Base-by-base conservation (phyloP, 2,797 vertebrate species). In the Glyptemys insculpta region DNA sequence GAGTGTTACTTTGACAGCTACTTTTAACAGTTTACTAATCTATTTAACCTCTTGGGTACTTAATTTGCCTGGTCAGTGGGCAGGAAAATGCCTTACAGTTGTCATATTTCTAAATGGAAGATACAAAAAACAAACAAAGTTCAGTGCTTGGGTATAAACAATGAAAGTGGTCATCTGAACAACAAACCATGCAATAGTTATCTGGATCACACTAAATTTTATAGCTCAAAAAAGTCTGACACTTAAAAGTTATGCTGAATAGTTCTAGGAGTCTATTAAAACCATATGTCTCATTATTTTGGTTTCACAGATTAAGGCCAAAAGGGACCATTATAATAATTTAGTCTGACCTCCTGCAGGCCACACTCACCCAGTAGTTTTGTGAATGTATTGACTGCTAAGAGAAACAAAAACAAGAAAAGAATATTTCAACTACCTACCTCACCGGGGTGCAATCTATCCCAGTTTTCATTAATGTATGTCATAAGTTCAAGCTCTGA, bases 401-500 rank as follows among this genome's bases (percentile, higher is more conserved):
- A 23, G 44, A 78, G 54, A 57, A 12, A 85, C 11, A 72, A 93
- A 88, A 90, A 2, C 16, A 91, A 54, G 27, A 82, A 14, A 85
- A 88, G 27, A 89, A 47, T 54, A 94, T 92, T 89, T 68, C 56
- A 79, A 76, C 29, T 79, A 97, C 97, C 94, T 98, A 99, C 99
- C 98, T 99, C 99, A 87, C 99, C 99, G 90, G 99, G 98, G 98
- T 99, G 99, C 94, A 99, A 98, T 96, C 99, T 98, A 95, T 99
- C 99, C 99, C 99, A 99, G 98, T 99, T 99, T 95, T 99, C 98
- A 95, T 99, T 99, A 98, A 99, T 99, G 94, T 99, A 99, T 91
- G 98, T 98, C 99, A 99, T 99, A 94, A 99, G 98, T 97, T 99
- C 99, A 98, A 99, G 98, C 98, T 99, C 99, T 4, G 99, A 99